A percentile compares a stretch with the other conserved stretches of the same genome.
Evolutionary conservation across 2,113 vertebrate species (phyloP).

Genomic region (Albula glossodonta): DNA sequence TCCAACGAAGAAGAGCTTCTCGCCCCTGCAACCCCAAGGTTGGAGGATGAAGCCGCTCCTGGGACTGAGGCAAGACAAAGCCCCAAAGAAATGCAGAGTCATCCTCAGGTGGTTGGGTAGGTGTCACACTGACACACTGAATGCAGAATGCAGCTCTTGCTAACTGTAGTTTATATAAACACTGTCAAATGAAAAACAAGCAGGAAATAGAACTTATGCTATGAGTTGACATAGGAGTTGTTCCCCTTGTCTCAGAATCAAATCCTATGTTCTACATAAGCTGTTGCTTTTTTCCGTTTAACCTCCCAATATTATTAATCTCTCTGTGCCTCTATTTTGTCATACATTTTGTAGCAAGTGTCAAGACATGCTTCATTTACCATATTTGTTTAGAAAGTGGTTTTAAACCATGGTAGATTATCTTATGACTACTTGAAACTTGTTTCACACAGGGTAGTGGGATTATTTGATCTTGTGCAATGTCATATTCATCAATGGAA

Average conservation of each 20-base stretch:
- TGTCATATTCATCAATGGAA: background rate
- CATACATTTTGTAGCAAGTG: no score
- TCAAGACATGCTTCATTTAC: no score
- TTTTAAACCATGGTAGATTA: background rate
- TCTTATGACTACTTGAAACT: no score
- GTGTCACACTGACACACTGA: background rate
- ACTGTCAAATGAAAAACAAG: background rate
- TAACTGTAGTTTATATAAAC: background rate
- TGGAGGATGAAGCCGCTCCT: background rate
- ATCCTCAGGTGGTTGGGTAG: background rate
- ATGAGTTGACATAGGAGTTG: background rate
- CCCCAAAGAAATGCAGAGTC: background rate
- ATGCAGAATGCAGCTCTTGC: background rate
- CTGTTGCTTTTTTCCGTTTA: background rate
- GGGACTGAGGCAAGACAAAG: background rate
- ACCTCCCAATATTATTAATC: no score
- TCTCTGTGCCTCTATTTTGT: no score
- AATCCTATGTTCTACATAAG: background rate
- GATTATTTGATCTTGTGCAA: background rate
- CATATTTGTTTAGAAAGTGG: background rate
- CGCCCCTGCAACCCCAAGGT: background rate
- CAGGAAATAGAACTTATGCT: background rate
- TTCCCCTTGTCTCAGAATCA: background rate
- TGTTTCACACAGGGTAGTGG: background rate
- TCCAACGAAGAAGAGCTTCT: constrained; percentile 25